phyloP scores from a whole-genome alignment of 2,888 invertebrate species.

The Ectemnius cavifrons region DNA sequence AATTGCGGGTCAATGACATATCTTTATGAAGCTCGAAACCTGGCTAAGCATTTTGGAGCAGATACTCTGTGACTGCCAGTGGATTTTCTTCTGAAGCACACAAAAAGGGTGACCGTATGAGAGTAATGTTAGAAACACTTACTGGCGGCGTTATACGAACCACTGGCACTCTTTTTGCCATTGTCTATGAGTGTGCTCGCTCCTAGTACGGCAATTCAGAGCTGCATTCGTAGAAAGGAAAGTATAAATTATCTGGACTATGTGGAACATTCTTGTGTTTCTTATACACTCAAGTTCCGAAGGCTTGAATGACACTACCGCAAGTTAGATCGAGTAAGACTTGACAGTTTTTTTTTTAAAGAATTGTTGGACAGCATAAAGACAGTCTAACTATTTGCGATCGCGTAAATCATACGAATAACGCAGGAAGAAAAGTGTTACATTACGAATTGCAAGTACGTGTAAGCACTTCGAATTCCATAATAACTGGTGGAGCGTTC shows the following conservation, averaged over 20 bases:
- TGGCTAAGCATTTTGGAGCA: too few relatives aligned
- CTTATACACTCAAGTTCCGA: neutral
- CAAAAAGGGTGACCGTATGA: slow-evolving; percentile 46
- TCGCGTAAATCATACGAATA: neutral
- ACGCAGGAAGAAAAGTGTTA: neutral
- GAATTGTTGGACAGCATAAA: too few relatives aligned
- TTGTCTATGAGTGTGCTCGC: slow-evolving; percentile 76
- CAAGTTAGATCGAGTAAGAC: too few relatives aligned
- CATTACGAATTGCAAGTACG: neutral
- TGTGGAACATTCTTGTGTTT: neutral
- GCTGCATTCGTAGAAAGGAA: slow-evolving; percentile 73
- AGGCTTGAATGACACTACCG: too few relatives aligned
- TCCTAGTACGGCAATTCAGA: slow-evolving; percentile 75
- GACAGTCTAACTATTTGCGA: too few relatives aligned
- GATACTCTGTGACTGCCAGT: neutral
- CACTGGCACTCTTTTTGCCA: slow-evolving; percentile 76
- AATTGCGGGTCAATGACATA: too few relatives aligned
- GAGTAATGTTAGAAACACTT: slow-evolving; percentile 50
- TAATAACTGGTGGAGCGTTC: slow-evolving; percentile 8
- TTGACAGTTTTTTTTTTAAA: too few relatives aligned
- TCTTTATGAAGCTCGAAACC: too few relatives aligned
- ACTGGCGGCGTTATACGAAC: slow-evolving; percentile 71
- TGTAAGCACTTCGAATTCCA: neutral
- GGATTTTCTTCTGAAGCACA: slow-evolving; percentile 28
- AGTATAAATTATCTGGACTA: slow-evolving; percentile 51